A percentile compares a stretch with the other conserved stretches of the same genome.
These are phyloP conservation scores for Parasteatoda lunata DNA, from an alignment of 2,888 invertebrate genomes.

Conservation along the genomic window DNA sequence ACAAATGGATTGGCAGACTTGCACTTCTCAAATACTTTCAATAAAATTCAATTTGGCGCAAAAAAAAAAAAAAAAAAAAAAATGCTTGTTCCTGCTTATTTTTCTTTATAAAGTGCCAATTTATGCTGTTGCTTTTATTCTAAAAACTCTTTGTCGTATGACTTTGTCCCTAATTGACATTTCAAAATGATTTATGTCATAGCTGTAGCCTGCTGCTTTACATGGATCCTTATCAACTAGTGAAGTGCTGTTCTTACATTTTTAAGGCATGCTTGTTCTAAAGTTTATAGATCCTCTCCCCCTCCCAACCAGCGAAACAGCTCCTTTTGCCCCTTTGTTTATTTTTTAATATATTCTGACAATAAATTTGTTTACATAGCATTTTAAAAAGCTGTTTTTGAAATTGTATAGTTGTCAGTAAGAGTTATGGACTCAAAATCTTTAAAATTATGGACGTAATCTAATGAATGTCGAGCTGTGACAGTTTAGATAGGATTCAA, in stretches of 20 bases:
- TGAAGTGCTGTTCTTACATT: not conserved
- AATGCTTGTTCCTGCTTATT: not conserved
- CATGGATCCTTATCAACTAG: not conserved
- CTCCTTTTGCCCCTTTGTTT: no score
- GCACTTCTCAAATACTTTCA: not conserved
- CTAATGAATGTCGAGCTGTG: no score
- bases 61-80: conserved; percentile 38
- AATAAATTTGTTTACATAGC: no score
- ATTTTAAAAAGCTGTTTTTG: no score
- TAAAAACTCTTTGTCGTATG: conserved; percentile 6
- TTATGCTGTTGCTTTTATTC: conserved; percentile 12
- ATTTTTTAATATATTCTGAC: no score
- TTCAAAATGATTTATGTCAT: conserved; percentile 4
- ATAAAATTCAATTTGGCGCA: conserved; percentile 36
- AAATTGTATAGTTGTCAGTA: no score
- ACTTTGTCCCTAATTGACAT: conserved; percentile 2
- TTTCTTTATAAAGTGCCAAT: not conserved
- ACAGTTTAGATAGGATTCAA: no score
- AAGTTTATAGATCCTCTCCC: no score
- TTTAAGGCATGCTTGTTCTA: not conserved
- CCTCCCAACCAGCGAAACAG: no score
- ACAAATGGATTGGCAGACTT: conserved; percentile 9
- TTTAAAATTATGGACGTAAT: no score
- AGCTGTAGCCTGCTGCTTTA: not conserved
- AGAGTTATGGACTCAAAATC: no score